Base-by-base conservation (phyloP, 2,113 vertebrate species). In the Gnathonemus echidnorhynchus region DNA sequence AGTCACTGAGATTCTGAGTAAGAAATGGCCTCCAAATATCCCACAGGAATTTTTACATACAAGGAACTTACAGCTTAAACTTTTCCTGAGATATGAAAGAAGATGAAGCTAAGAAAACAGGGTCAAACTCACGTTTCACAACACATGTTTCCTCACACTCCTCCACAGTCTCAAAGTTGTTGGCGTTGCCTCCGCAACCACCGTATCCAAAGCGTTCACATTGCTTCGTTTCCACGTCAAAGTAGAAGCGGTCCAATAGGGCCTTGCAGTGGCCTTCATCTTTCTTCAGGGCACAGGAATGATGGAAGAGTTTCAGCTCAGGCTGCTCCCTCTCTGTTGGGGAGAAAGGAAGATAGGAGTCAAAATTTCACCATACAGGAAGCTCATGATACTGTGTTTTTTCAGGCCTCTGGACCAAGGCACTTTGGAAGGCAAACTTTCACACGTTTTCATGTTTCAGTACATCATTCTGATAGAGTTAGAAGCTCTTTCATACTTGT, bases 141-240 rank as follows among this genome's bases (percentile, higher is more conserved):
- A 95, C 13, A 90, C 98, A 99, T 0, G 35, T 96, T 89, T 96
- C 90, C 92, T 96, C 93, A 80, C 98, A 99, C 0, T 94, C 95
- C 45, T 97, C 95, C 90, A 95, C 1, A 0, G 94, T 97, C 1
- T 92, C 77, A 39, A 99, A 99, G 90, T 97, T 98, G 95, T 99
- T 99, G 53, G 92, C 89, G 70, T 99, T 99, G 86, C 98, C 98
- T 0, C 93, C 89, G n/a, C 98, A 99, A n/a, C 98, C 98, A 1
- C 98, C 98, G 0, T 97, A 99, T 2, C 96, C 94, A 89, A 99
- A 99, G 0, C 21, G 24, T 91, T 98, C 95, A 49, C 98, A 99
- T 31, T 52, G 91, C 0, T 88, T 94, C 0, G 95, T 96, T 87
- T 95, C 94, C 1, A 97, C 92, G 1, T 97, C 94, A 93, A 97